Evolutionary conservation across 2,797 vertebrate species (phyloP), one percentile per base, ranked within the genome.

Genomic region (Gallinago stenura): DNA sequence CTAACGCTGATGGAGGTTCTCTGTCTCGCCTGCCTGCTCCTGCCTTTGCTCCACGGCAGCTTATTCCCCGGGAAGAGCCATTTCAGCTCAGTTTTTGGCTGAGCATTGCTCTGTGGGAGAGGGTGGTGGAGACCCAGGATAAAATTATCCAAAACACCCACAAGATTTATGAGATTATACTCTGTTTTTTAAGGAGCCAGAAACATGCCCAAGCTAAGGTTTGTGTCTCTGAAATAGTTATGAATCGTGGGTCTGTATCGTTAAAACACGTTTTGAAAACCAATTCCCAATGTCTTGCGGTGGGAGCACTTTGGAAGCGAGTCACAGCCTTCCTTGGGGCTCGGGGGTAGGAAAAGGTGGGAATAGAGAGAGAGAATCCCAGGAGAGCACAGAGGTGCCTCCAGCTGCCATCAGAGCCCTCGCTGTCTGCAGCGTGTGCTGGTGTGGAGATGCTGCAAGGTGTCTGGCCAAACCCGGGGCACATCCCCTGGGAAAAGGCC

Each of bases 131-230:
- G 71, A 82, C 48, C 80, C 20, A 0, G 68, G 84, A 57, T 90
- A 92, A 90, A 83, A 78, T 90, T 92, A 92, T 62, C 90, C 72
- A 22, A 21, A 64, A 58, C 91, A 51, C 91, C 88, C 77, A 85
- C 78, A 35, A 22, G 48, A 31, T 66, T 76, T 15, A 12, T 39
- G 66, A 72, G 72, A 43, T 53, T 50, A 26, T 28, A 31, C 45
- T 37, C 48, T 83, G 30, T 15, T 61, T 61, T 75, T 82, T 61
- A 79, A 88, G 73, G 26, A 87, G 87, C 24, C 80, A 82, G 75
- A 66, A 72, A 20, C 62, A 79, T 35, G 61, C 28, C 45, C 62
- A 28, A 62, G 68, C 62, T 43, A 6, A 88, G 78, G 26, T 56
- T 87, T 90, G 41, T 58, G 79, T 43, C 62, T 80, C 41, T 61